Percentiles rank a stretch among this genome's conserved stretches.
Conservation (phyloP, 1,140 invertebrate species). For the Sminthurinus signatus region DNA sequence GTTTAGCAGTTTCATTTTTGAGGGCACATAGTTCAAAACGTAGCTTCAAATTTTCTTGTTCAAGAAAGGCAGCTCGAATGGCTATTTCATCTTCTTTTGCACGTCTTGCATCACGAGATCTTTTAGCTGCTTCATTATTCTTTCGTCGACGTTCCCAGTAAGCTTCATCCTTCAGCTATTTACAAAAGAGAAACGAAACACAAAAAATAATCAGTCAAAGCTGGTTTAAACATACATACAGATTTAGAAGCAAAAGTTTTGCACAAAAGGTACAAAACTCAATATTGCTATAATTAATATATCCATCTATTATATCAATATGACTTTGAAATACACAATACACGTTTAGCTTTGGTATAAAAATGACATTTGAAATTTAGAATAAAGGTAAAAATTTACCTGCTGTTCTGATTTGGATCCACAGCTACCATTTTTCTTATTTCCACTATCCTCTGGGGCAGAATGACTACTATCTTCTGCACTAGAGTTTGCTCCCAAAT, state of each 20-base stretch:
- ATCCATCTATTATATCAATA: too few relatives aligned
- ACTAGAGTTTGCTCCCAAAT: constrained; percentile 15
- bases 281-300: too few relatives aligned
- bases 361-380: too few relatives aligned
- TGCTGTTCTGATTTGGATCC: constrained; percentile 39
- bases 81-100: constrained; percentile 89
- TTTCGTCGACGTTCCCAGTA: constrained; percentile 83
- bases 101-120: constrained; percentile 79
- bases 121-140: constrained; percentile 93
- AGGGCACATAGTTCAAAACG: constrained; percentile 56
- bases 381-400: constrained; percentile 29
- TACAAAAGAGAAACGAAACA: too few relatives aligned
- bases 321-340: too few relatives aligned
- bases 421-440: background rate
- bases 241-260: too few relatives aligned
- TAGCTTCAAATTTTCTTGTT: constrained; percentile 68
- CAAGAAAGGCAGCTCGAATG: constrained; percentile 74
- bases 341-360: too few relatives aligned
- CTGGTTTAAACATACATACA: too few relatives aligned
- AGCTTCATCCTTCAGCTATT: constrained; percentile 64
- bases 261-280: too few relatives aligned
- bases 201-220: too few relatives aligned
- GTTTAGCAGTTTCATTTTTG: constrained; percentile 55
- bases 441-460: constrained; percentile 27
- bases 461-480: constrained; percentile 34